Percentiles rank a stretch among this genome's conserved stretches.
These are phyloP conservation scores for Tupaia chinensis DNA, from an alignment of 2,113 vertebrate genomes.

Conservation along the genomic window DNA sequence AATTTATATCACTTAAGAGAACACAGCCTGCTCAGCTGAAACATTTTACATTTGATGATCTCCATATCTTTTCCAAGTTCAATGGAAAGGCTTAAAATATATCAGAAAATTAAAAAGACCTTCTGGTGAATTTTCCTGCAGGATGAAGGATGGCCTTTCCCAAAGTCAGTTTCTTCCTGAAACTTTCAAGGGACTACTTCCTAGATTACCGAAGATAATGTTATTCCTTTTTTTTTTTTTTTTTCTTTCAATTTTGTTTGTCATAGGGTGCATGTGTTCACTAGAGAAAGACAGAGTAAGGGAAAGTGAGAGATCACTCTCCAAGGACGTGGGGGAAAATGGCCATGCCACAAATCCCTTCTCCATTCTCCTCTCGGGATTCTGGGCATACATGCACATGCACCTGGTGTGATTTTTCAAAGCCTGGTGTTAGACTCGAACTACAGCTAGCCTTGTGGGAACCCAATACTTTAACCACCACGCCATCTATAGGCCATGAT, in stretches of 20 bases:
- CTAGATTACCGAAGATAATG: background rate
- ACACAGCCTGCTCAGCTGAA: constrained; percentile 41
- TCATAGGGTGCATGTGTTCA: too few relatives aligned
- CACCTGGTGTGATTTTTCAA: too few relatives aligned
- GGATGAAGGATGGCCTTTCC: background rate
- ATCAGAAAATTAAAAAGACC: constrained; percentile 38
- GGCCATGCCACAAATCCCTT: too few relatives aligned
- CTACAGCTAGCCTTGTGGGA: too few relatives aligned
- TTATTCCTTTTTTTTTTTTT: background rate
- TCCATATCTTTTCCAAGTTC: constrained; percentile 16
- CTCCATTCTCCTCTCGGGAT: too few relatives aligned
- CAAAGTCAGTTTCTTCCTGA: background rate
- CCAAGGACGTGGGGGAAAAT: too few relatives aligned
- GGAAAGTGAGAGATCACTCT: too few relatives aligned
- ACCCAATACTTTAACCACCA: too few relatives aligned
- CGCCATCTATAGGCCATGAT: background rate
- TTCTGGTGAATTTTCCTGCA: constrained; percentile 14
- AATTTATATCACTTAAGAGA: constrained; percentile 62
- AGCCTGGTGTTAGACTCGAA: too few relatives aligned
- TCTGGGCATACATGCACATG: too few relatives aligned
- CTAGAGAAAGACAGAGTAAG: too few relatives aligned
- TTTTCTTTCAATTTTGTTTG: too few relatives aligned
- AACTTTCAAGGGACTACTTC: background rate
- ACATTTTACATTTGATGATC: constrained; percentile 44
- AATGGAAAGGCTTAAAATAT: constrained; percentile 41